These are phyloP conservation scores for Synergus itoensis DNA, from an alignment of 2,888 invertebrate species.

Conservation along the genomic window DNA sequence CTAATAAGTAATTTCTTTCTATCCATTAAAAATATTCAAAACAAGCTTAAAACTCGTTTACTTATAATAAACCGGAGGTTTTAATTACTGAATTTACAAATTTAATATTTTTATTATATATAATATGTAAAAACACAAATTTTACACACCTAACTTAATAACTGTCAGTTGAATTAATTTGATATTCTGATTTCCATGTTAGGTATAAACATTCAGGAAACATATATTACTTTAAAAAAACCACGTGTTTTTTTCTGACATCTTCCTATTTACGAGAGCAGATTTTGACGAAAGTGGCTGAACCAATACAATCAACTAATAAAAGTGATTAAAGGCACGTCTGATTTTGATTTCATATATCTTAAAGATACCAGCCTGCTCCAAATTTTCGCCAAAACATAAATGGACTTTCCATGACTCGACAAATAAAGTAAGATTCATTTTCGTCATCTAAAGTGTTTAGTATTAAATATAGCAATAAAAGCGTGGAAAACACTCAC, in stretches of 20 bases:
- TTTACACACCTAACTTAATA: not conserved
- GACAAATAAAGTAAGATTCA: not conserved
- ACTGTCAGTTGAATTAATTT: not conserved
- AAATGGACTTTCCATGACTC: not conserved
- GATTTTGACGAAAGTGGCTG: not conserved
- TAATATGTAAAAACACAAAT: not conserved
- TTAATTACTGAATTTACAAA: not conserved
- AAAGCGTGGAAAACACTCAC: slow-evolving; percentile 58
- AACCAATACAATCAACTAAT: not conserved
- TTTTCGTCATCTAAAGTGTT: not conserved
- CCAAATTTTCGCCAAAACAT: not conserved
- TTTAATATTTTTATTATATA: not conserved
- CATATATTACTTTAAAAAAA: not conserved
- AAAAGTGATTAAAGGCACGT: not conserved
- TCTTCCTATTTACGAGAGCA: not conserved
- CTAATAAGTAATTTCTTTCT: not conserved
- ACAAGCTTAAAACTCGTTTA: not conserved
- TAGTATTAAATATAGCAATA: not conserved
- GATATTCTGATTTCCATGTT: not conserved
- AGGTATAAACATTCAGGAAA: not conserved
- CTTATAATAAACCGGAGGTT: not conserved
- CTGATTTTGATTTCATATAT: not conserved
- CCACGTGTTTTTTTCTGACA: slow-evolving; percentile 7
- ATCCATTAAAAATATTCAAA: not conserved
- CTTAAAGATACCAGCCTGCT: not conserved